Evolutionary conservation across 2,113 vertebrate genomes (phyloP).

Genomic region (Triplophysa rosa): DNA sequence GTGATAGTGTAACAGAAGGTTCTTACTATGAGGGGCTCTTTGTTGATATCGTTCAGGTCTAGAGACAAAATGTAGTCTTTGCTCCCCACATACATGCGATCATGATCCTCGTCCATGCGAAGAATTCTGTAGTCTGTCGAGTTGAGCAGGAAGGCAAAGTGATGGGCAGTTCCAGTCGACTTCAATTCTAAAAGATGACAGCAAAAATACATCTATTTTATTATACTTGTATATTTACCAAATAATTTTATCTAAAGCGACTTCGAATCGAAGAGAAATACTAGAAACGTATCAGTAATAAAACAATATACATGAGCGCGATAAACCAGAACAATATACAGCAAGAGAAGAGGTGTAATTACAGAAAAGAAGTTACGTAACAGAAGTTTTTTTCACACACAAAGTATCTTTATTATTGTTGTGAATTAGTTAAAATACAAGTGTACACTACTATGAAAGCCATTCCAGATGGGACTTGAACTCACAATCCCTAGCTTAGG

Average conservation of each 20-base stretch:
- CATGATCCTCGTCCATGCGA: constrained; percentile 96
- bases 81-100: constrained; percentile 99
- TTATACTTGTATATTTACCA: neutral
- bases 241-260: neutral
- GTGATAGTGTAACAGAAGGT: neutral
- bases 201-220: neutral
- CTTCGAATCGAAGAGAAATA: neutral
- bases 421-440: no score
- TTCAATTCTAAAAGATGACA: constrained; percentile 80
- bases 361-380: no score
- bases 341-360: no score
- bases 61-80: constrained; percentile 96
- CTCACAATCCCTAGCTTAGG: no score
- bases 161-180: constrained; percentile 90
- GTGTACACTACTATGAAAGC: no score
- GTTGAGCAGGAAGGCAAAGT: constrained; percentile 97
- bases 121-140: constrained; percentile 95
- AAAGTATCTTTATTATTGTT: no score
- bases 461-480: no score
- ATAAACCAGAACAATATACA: no score
- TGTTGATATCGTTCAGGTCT: constrained; percentile 98
- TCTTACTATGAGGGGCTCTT: constrained; percentile 96
- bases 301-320: neutral
- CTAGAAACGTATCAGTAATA: neutral
- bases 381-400: no score